Evolutionary conservation across 2,888 invertebrate genomes (phyloP), one percentile per base, ranked within the genome.

Genomic region (Eugnorisma glareosa): DNA sequence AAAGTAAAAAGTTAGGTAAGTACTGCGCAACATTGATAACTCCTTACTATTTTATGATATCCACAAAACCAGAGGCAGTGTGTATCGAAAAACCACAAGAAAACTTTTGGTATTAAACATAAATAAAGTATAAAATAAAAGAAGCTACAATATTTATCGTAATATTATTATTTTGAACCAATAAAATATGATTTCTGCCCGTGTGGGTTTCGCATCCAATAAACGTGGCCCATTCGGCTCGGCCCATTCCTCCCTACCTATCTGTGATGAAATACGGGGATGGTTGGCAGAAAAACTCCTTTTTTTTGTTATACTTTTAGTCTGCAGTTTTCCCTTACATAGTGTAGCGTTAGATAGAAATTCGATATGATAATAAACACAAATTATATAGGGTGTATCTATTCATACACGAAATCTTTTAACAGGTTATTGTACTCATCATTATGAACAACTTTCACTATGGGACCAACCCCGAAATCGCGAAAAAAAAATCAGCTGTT

Each of bases 81-180:
- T 15, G 18, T 10, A 74, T 15, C n/a, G n/a, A n/a, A 81, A 54
- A 72, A 2, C 4, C 5, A 37, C 28, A n/a, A n/a, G n/a, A n/a
- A 54, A 45, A 37, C 28, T 63, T 82, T 68, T 28, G 35, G 13
- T n/a, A 59, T 64, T 57, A 61, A 78, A 71, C 13, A 15, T 54
- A 43, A 43, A 57, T 64, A 66, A 68, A 78, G 28, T 67, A 80
- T 40, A 85, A 81, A 82, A 82, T 74, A 78, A 79, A 81, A 77
- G 40, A 67, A 73, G 48, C 57, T 21, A 48, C 73, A 72, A 70
- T 85, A 77, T 89, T 85, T 88, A 86, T 87, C 72, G 81, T 86
- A 84, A 80, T 86, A 90, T 90, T 90, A 90, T 88, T 89, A 90
- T 91, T 89, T 91, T 87, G 83, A 85, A 86, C 83, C 89, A 88